Conservation (phyloP, 2,797 vertebrate genomes). For the Alosa sapidissima region DNA sequence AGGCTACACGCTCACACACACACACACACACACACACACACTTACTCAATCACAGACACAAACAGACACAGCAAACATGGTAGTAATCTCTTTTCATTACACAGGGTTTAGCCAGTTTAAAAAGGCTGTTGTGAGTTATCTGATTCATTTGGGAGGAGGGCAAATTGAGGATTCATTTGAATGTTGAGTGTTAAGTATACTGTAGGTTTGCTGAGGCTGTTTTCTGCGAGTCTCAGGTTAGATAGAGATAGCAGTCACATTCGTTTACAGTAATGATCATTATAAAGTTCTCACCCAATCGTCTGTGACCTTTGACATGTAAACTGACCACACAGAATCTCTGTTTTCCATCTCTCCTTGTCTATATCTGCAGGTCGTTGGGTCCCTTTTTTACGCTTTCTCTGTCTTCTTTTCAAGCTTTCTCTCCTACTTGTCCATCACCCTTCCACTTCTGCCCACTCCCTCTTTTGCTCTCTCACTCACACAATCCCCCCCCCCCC, state of each 20-base stretch:
- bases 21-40: background rate
- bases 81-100: slow-evolving; percentile 11
- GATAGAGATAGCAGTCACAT: background rate
- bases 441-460: background rate
- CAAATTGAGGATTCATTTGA: background rate
- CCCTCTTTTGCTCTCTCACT: background rate
- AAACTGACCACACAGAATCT: background rate
- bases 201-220: background rate
- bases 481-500: background rate
- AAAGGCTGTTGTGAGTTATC: slow-evolving; percentile 8
- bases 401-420: background rate
- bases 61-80: background rate
- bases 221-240: background rate
- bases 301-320: background rate
- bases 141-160: background rate
- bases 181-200: background rate
- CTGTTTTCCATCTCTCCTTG: background rate
- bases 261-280: background rate
- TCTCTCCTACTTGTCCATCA: background rate
- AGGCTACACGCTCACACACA: background rate
- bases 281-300: background rate
- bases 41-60: background rate
- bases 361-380: background rate
- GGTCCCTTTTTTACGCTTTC: no score
- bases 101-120: background rate